Percentiles rank a stretch among this genome's conserved stretches.
phyloP scores from a whole-genome alignment of 2,113 vertebrate species.

The Porphyrio hochstetteri region DNA sequence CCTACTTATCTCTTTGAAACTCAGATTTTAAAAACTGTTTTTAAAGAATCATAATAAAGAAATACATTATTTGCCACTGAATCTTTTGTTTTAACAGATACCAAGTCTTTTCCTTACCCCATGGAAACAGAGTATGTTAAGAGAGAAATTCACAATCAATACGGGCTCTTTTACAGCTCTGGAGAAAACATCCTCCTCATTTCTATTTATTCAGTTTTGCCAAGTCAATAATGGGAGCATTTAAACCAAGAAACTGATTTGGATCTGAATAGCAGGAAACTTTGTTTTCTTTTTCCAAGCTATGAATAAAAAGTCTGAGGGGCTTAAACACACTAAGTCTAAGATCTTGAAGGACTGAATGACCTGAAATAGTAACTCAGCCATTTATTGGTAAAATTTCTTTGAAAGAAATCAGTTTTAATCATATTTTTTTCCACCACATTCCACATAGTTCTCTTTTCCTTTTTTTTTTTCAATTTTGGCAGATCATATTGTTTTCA shows the following conservation, averaged over 20 bases:
- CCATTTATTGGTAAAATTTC: neutral
- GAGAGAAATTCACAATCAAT: neutral
- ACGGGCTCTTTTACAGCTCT: neutral
- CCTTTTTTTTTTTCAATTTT: neutral
- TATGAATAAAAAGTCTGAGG: neutral
- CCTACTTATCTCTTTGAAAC: neutral
- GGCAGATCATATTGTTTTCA: neutral
- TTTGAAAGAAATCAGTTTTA: neutral
- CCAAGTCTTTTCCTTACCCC: neutral
- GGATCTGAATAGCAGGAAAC: neutral
- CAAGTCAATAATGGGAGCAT: slow-evolving; percentile 15
- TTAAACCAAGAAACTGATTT: neutral
- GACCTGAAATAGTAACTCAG: neutral
- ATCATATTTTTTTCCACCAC: neutral
- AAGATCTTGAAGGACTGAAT: neutral
- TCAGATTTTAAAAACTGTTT: neutral
- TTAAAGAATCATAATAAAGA: neutral
- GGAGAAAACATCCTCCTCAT: neutral
- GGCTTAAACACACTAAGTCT: neutral
- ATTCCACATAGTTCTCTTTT: neutral
- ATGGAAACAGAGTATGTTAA: neutral
- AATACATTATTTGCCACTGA: neutral
- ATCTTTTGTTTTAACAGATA: neutral
- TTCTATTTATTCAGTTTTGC: slow-evolving; percentile 28
- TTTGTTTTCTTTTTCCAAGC: neutral